A percentile compares a stretch with the other conserved stretches of the same genome.
Conservation (phyloP, 2,113 vertebrate species). For the Tetrax tetrax region DNA sequence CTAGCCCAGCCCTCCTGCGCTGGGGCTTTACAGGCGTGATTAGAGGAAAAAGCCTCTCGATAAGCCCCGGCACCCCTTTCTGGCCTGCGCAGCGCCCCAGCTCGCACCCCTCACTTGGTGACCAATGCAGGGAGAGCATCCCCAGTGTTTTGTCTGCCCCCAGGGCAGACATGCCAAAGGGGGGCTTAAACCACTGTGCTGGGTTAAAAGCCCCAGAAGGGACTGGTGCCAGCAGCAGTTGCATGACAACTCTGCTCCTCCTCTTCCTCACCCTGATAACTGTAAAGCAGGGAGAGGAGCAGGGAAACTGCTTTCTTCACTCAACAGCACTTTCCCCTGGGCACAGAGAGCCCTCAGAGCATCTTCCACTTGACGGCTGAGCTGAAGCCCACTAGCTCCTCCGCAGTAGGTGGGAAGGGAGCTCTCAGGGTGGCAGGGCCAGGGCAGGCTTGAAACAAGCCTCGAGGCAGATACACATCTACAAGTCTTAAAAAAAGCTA, state of each 20-base stretch:
- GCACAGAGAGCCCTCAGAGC: neutral
- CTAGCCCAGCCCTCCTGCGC: neutral
- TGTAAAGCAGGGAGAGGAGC: conserved; percentile 21
- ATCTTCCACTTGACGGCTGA: fast-evolving
- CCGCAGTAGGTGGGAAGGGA: neutral
- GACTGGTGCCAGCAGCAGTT: conserved; percentile 10
- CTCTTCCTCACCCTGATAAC: conserved; percentile 29
- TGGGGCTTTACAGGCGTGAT: neutral
- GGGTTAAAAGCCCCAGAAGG: conserved; percentile 23
- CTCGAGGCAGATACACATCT: neutral
- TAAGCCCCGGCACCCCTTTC: neutral
- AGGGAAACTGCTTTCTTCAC: conserved; percentile 5
- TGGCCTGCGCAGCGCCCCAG: neutral
- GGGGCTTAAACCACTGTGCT: conserved; percentile 55
- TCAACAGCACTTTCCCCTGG: neutral
- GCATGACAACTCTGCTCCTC: neutral
- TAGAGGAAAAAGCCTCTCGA: neutral
- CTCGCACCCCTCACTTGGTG: fast-evolving
- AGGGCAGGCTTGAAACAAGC: neutral
- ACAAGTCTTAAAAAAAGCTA: neutral
- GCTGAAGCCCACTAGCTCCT: neutral
- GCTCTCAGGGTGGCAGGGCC: neutral
- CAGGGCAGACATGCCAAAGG: conserved; percentile 42
- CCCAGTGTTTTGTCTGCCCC: fast-evolving
- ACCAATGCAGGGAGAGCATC: neutral